phyloP scores from a whole-genome alignment of 2,888 invertebrate species.

The Pseudanteris insignis region DNA sequence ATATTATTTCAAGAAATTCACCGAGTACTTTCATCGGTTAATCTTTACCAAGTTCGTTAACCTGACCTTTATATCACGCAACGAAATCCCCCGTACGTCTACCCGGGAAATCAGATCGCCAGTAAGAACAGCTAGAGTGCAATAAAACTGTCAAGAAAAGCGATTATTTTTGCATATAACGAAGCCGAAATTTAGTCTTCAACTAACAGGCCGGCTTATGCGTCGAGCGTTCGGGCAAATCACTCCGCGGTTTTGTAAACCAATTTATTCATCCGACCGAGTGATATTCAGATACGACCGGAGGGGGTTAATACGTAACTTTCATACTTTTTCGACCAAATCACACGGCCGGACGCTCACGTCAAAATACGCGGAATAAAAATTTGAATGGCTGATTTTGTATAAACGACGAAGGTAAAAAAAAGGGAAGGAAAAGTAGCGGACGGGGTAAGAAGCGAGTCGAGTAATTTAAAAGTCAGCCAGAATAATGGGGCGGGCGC shows the following conservation, averaged over 20 bases:
- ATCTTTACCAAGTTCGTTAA: constrained; percentile 14
- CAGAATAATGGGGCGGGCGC: constrained; percentile 50
- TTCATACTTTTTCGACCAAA: no score
- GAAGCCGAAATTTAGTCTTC: no score
- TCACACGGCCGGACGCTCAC: constrained; percentile 10
- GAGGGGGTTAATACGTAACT: no score
- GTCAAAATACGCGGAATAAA: constrained; percentile 24
- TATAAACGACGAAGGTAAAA: no score
- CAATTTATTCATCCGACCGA: no score
- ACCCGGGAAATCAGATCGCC: constrained; percentile 13
- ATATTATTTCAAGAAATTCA: no score
- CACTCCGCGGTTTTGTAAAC: no score
- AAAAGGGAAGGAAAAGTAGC: constrained; percentile 12
- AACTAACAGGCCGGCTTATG: no score
- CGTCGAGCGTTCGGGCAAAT: no score
- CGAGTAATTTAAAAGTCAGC: constrained; percentile 47
- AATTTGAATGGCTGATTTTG: constrained; percentile 20
- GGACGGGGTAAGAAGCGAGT: constrained; percentile 10
- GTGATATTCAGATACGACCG: no score
- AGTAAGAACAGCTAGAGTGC: background rate
- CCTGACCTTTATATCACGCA: constrained; percentile 28
- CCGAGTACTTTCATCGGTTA: constrained; percentile 8
- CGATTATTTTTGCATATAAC: background rate
- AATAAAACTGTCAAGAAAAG: background rate
- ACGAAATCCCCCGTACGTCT: constrained; percentile 12